Base-by-base conservation (phyloP, 2,888 invertebrate species). In the Syrphus vitripennis region DNA sequence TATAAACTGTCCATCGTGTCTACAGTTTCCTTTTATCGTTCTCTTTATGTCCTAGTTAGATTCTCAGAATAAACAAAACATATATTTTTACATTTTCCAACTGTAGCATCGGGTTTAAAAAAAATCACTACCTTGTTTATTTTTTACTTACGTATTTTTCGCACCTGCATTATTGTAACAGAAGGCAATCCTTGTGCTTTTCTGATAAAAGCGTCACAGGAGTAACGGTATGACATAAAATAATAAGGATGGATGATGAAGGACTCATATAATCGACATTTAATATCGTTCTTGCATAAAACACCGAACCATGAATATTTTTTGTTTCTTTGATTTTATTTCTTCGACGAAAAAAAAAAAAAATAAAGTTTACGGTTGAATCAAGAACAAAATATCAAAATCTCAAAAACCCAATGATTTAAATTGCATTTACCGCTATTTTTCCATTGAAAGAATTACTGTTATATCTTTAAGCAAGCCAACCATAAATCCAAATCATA, bases 1-100 rank as follows among this genome's bases (percentile, higher is more conserved):
- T n/a, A n/a, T n/a, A 21, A 70, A 76, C 55, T 57, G 81, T 63
- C 80, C 69, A 59, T 10, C 12, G 5, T 42, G 69, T 34, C 69
- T 69, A 7, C 37, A 53, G 53, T 42, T 69, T 74, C 50, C 74
- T 16, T 10, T 19, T 45, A 4, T 42, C 16, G 0, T 16, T 7
- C 21, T 45, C 9, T 59, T 59, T 34, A 67, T 29, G 29, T 16
- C 45, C 67, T 24, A 65, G 26, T 69, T 74, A 6, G n/a, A n/a
- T n/a, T n/a, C 72, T 50, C 3, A 50, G 26, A 24, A 57, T 16
- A 14, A 19, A 21, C 7, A 29, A 4, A 26, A 24, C 16, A 29
- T n/a, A 21, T 3, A 55, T 12, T 26, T 26, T 16, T 6, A 57
- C 19, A 37, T 59, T 37, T 37, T 6, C n/a, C 1, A 6, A 14